phyloP scores from a whole-genome alignment of 2,888 invertebrate species.

The Pachydiplax longipennis region DNA sequence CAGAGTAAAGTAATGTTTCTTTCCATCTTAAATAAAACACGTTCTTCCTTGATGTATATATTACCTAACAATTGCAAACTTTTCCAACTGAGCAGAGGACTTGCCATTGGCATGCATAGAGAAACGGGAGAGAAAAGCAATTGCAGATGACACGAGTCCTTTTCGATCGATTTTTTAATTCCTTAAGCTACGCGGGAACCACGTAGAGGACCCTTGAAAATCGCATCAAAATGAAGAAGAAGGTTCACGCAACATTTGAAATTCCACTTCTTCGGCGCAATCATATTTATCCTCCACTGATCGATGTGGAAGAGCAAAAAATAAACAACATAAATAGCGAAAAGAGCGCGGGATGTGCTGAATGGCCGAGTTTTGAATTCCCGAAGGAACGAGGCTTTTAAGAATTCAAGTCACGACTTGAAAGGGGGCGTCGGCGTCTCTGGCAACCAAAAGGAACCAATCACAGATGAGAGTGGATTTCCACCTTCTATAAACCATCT shows the following conservation, averaged over 20 bases:
- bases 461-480: slow-evolving; percentile 22
- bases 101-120: too few species aligned
- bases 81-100: too few species aligned
- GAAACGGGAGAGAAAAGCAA: too few species aligned
- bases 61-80: too few species aligned
- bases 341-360: background rate
- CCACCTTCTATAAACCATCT: background rate
- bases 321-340: background rate
- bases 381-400: slow-evolving; percentile 28
- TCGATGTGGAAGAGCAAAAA: background rate
- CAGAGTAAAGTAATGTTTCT: too few species aligned
- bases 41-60: too few species aligned
- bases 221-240: too few species aligned
- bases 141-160: too few species aligned
- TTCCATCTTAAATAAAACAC: too few species aligned
- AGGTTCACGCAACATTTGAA: slow-evolving; percentile 15
- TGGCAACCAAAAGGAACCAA: slow-evolving; percentile 28
- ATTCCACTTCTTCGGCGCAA: slow-evolving; percentile 1
- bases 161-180: too few species aligned
- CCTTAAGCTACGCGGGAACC: too few species aligned
- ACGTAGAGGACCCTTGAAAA: too few species aligned
- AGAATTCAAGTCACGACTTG: slow-evolving; percentile 34
- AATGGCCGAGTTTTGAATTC: background rate
- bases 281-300: slow-evolving; percentile 25
- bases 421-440: background rate